Evolutionary conservation across 2,113 vertebrate genomes (phyloP), one percentile per base, ranked within the genome.

Genomic region (Cavia aperea): DNA sequence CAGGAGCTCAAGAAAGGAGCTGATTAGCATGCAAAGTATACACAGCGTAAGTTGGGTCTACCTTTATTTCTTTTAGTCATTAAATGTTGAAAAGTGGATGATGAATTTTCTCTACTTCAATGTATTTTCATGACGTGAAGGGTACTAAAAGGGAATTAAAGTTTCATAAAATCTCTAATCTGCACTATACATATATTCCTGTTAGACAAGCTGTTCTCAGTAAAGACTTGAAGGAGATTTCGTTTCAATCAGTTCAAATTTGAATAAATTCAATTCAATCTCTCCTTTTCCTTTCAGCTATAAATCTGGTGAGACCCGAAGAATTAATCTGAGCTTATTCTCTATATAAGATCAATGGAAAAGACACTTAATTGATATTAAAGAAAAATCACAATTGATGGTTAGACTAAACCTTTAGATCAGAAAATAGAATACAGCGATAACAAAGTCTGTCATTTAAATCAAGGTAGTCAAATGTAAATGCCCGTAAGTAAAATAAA

Each of bases 141-240:
- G 72, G 58, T 66, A 89, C 56, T 92, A 66, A 94, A 77, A 94
- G 65, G 90, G 43, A 95, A 95, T 96, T 95, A 95, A 95, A 95
- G 43, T 94, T 95, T 95, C 88, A 97, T 95, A 92, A 91, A 81
- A 93, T 9, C 81, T 91, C 62, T 92, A 93, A 95, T 84, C 78
- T 16, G 39, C 21, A 49, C 73, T 78, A 60, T 93, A 39, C 78
- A 84, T 95, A 92, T 89, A 92, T 92, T 62, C 93, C 79, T 86
- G 90, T 84, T 93, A 90, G 81, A 93, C 18, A 89, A 89, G 54
- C 86, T 94, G 88, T 39, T 94, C 94, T 94, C 26, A 90, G 63
- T 33, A 60, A 90, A 94, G 79, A 86, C 87, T 88, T 83, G 10
- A 23, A 66, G 51, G 63, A 68, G 66, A 75, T 65, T 88, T 11